Evolutionary conservation across 2,888 invertebrate genomes (phyloP).

Genomic region (Eupithecia insigniata): DNA sequence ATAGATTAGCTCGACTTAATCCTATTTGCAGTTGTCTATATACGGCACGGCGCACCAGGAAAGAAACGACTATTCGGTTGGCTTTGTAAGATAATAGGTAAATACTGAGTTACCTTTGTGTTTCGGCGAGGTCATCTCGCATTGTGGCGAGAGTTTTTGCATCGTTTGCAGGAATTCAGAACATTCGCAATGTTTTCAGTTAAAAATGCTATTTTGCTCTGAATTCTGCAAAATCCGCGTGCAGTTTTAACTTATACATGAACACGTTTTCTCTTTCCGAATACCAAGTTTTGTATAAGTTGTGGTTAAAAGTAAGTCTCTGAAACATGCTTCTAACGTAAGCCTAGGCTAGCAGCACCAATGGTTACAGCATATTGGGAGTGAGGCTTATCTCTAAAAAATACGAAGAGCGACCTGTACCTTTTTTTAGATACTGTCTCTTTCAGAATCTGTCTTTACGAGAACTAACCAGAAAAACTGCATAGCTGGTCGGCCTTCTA

Average conservation of each 20-base stretch:
- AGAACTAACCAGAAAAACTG: neutral
- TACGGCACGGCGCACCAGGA: neutral
- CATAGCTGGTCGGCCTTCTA: neutral
- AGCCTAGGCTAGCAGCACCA: neutral
- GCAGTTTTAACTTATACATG: neutral
- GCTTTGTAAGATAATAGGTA: neutral
- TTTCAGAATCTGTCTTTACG: neutral
- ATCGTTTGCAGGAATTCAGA: neutral
- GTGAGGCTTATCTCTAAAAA: neutral
- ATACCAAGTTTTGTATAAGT: neutral
- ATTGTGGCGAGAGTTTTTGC: neutral
- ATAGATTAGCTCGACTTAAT: neutral
- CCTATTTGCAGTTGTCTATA: slow-evolving; percentile 2
- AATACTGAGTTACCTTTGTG: neutral
- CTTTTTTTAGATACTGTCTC: neutral
- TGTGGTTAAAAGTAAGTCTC: neutral
- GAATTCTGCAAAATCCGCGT: neutral
- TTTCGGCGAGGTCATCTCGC: neutral
- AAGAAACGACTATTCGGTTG: neutral
- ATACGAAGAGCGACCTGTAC: neutral
- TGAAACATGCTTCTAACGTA: neutral
- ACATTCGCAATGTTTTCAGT: neutral
- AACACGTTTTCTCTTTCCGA: neutral
- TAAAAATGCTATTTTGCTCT: neutral
- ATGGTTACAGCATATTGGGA: neutral